A percentile compares a stretch with the other conserved stretches of the same genome.
These are phyloP conservation scores for Aspidoscelis tigris DNA, from an alignment of 2,113 vertebrate genomes.

Conservation along the genomic window DNA sequence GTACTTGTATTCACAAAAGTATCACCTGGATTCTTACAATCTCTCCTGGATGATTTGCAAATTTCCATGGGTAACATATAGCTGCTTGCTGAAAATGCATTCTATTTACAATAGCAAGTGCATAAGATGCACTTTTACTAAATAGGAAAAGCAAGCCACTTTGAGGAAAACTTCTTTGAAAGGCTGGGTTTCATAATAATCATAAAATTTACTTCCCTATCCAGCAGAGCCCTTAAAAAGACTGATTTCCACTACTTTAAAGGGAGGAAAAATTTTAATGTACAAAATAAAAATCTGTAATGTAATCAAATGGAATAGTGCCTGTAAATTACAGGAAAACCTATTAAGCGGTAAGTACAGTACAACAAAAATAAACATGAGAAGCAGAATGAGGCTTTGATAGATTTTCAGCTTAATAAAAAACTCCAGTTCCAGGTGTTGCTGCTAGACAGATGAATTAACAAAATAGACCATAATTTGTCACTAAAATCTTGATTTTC, in stretches of 20 bases:
- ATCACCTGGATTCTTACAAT: background rate
- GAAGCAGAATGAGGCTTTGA: background rate
- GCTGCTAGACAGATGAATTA: background rate
- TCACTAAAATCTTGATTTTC: background rate
- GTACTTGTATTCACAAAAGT: background rate
- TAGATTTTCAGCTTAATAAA: background rate
- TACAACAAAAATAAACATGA: conserved; percentile 10
- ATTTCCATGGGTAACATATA: background rate
- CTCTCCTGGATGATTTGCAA: background rate
- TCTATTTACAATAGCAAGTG: no score
- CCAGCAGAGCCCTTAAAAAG: conserved; percentile 48
- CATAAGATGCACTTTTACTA: no score
- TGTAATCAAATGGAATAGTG: conserved; percentile 50
- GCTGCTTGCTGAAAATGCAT: background rate
- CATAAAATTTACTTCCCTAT: no score
- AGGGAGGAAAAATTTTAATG: conserved; percentile 59
- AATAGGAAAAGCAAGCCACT: no score
- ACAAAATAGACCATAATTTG: background rate
- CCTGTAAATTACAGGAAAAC: conserved; percentile 42
- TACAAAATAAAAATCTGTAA: conserved; percentile 68
- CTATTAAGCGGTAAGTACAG: conserved; percentile 18
- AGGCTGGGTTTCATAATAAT: conserved; percentile 15
- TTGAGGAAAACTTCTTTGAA: conserved; percentile 23
- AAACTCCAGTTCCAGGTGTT: conserved; percentile 4
- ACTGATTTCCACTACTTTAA: conserved; percentile 58